Evolutionary conservation across 37 sponge, comb jelly and placozoan species (phyloP).

Genomic region (Hexactinellida sp.): DNA sequence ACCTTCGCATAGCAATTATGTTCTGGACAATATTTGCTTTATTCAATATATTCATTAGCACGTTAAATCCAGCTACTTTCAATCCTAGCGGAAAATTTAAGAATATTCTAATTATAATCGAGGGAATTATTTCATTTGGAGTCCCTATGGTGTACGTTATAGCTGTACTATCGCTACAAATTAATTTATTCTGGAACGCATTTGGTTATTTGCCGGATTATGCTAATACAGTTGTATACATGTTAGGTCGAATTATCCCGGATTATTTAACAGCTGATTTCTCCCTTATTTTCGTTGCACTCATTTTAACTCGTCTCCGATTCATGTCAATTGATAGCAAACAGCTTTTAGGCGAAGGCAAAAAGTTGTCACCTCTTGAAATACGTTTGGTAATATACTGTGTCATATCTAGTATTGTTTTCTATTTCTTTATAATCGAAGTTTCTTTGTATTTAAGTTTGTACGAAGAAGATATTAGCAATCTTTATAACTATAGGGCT

Average conservation of each 20-base stretch:
- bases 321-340: conserved; percentile 3
- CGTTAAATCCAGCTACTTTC: background rate
- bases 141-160: background rate
- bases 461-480: background rate
- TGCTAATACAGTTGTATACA: background rate
- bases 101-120: background rate
- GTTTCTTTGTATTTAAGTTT: background rate
- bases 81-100: background rate
- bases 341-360: background rate
- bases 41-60: background rate
- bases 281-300: background rate
- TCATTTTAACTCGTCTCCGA: background rate
- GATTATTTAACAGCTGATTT: background rate
- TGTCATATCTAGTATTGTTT: background rate
- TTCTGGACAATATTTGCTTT: background rate
- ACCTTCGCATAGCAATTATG: background rate
- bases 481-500: background rate
- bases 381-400: background rate
- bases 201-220: background rate
- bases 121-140: background rate
- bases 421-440: background rate
- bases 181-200: background rate
- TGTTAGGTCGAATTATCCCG: background rate
- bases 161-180: background rate
- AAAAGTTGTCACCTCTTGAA: background rate